Base-by-base conservation (phyloP, 1,140 invertebrate species). In the Choristoneura fumiferana region DNA sequence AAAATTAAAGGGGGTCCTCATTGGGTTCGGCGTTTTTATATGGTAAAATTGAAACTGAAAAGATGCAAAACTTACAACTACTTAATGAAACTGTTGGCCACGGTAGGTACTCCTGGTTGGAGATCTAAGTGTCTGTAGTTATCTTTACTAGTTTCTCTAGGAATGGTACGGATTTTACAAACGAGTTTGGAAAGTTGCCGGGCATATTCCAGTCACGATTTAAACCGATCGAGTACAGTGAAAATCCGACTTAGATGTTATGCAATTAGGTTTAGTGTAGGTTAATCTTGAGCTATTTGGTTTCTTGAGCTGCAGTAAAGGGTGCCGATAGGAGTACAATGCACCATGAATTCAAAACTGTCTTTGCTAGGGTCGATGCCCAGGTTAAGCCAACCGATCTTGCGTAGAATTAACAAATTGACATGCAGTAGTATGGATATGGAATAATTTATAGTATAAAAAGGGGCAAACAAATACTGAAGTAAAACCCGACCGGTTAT, bases 131-230 rank as follows among this genome's bases (percentile, higher is more conserved):
- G 6, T 6, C 22, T 29, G 22, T 37, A 37, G 3, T 1, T 37
- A 45, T 29, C 18, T n/a, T 6, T 15, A 55, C 54, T 56, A 38
- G 59, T 65, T 57, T 69, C 62, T 56, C 72, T 70, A 65, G 67
- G 60, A 67, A 72, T 65, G 58, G 67, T 63, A 54, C 58, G 57
- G 67, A 68, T 63, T 65, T 58, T 54, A 38, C 29, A 62, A 73
- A 76, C 73, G 52, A 49, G 73, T 70, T 67, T 76, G 65, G 73
- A 76, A 76, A 76, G 70, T 64, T 54, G 68, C 49, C 39, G 43
- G 43, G 43, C 18, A 49, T 49, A 49, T 49, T 49, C 43, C 43
- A 49, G 43, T 49, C 43, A 49, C 18, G 43, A 49, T 49, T 18
- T 12, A n/a, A 29, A 17, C 43, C 22, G 22, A 49, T 49, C 43